Base-by-base conservation (phyloP, 1,140 invertebrate species). In the Apis cerana region DNA sequence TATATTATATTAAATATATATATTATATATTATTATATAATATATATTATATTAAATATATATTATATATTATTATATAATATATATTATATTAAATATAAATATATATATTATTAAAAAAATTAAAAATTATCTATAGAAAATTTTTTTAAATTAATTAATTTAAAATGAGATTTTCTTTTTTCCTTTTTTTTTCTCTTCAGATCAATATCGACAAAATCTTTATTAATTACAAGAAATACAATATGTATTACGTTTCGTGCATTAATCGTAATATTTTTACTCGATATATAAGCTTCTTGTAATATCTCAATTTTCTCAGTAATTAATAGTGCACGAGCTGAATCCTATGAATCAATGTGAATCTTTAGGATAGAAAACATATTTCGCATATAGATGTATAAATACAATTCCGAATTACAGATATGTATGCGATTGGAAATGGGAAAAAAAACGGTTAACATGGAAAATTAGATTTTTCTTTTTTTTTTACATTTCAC, bases 391-490 rank as follows among this genome's bases (percentile, higher is more conserved):
- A 21, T 11, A 21, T 48, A 43, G 4, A 7, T 43, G 5, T 0
- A 43, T 43, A 43, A 7, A 43, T 43, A 43, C 5, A 43, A 43
- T 21, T 67, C 15, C 65, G 19, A 67, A 48, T 48, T 67, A 65
- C 64, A 43, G 21, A n/a, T 23, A 23, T 11, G 27, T 17, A 65
- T 17, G 17, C 43, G 43, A 11, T 1, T 1, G 2, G 19, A 67
- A n/a, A 15, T 12, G 2, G 27, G 17, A 21, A 3, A 0, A 33
- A 33, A 10, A 50, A 68, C 43, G 59, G 8, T 0, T 19, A n/a
- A 48, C 75, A 58, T 68, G 52, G 75, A 76, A 67, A 76, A 76
- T 76, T 17, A 27, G 62, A 76, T 76, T 27, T 56, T 67, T 59
- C 50, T 56, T 56, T 59, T 56, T 59, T 56, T 59, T 76, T 56